A percentile compares a stretch with the other conserved stretches of the same genome.
These are phyloP conservation scores for Epistrophe grossulariae DNA, from an alignment of 2,888 invertebrate genomes.

Conservation along the genomic window DNA sequence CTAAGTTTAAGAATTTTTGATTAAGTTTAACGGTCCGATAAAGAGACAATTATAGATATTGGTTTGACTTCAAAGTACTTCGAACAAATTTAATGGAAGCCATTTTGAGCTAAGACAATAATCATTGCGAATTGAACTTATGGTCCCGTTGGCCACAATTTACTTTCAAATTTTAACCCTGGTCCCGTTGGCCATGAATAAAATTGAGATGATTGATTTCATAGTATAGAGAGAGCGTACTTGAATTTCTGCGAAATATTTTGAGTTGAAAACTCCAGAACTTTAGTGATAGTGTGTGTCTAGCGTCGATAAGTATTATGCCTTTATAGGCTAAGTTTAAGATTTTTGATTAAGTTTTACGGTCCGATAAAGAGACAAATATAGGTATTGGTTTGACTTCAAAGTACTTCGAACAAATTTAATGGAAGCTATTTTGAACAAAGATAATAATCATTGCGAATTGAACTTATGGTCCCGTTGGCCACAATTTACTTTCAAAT, in stretches of 20 bases:
- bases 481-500: too few relatives aligned
- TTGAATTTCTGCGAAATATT: background rate
- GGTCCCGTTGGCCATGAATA: slow-evolving; percentile 4
- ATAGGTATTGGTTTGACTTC: background rate
- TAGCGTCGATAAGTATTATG: background rate
- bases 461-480: background rate
- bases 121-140: background rate
- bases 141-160: slow-evolving; percentile 4
- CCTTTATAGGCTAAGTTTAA: background rate
- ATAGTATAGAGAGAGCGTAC: background rate
- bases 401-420: slow-evolving; percentile 3
- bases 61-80: too few relatives aligned
- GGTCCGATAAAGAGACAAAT: background rate
- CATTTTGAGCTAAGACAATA: too few relatives aligned
- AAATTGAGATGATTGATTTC: background rate
- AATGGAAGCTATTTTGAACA: background rate
- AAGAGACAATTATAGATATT: too few relatives aligned
- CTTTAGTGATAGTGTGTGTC: background rate
- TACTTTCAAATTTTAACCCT: background rate
- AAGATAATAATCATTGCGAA: background rate
- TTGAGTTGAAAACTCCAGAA: background rate
- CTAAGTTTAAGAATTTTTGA: too few relatives aligned
- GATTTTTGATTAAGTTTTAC: background rate
- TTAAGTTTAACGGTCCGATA: too few relatives aligned
- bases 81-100: too few relatives aligned